phyloP scores from a whole-genome alignment of 2,888 invertebrate species.

The Anoncus sp. region DNA sequence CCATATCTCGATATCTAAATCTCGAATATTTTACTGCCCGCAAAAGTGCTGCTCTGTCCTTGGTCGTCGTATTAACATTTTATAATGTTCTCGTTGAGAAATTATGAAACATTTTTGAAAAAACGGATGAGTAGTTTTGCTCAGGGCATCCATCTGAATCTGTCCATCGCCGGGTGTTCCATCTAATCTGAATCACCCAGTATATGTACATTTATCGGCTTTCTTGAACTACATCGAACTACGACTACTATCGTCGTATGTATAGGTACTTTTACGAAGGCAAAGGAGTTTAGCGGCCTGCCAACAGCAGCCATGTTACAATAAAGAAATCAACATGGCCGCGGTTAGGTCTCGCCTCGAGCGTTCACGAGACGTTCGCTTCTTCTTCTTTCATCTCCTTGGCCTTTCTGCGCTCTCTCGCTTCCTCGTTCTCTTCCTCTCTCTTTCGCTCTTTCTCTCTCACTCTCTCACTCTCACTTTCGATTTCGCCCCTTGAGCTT shows the following conservation, averaged over 20 bases:
- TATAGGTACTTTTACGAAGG: conserved; percentile 24
- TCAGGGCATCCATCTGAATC: too few relatives aligned
- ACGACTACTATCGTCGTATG: conserved; percentile 34
- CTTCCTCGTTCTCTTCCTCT: conserved; percentile 76
- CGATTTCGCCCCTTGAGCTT: conserved; percentile 81
- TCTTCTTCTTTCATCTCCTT: conserved; percentile 74
- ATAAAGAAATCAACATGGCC: conserved; percentile 83
- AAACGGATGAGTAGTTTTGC: too few relatives aligned
- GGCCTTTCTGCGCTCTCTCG: conserved; percentile 59
- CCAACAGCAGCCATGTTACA: conserved; percentile 82
- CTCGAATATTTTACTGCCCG: too few relatives aligned
- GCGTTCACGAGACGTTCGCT: conserved; percentile 60
- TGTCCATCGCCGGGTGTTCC: too few relatives aligned
- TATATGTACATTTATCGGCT: conserved; percentile 63
- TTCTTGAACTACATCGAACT: conserved; percentile 15
- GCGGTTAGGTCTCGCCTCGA: conserved; percentile 69
- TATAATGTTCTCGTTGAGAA: too few relatives aligned
- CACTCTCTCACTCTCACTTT: conserved; percentile 78
- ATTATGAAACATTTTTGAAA: too few relatives aligned
- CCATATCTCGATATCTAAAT: too few relatives aligned
- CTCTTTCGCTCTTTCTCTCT: conserved; percentile 71
- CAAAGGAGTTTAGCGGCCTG: conserved; percentile 72
- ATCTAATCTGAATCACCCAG: too few relatives aligned
- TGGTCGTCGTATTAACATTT: too few relatives aligned
- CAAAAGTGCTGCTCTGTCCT: too few relatives aligned